phyloP scores from a whole-genome alignment of 1,140 invertebrate species.

The Scaptomyza montana region DNA sequence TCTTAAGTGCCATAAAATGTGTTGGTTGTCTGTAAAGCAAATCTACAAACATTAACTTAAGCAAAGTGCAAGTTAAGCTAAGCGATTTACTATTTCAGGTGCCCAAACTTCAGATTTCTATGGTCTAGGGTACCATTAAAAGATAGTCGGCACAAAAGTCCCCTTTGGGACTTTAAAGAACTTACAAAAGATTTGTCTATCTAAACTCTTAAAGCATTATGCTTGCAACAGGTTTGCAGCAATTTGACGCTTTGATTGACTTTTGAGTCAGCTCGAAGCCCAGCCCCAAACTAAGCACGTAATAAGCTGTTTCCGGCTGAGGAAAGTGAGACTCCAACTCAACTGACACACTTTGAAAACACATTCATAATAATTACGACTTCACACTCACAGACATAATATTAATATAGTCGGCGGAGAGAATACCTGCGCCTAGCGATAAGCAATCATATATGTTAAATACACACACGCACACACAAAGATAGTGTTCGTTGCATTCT shows the following conservation, averaged over 20 bases:
- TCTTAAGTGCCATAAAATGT: conserved; percentile 56
- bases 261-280: conserved; percentile 26
- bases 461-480: not conserved
- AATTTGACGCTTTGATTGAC: conserved; percentile 51
- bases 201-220: conserved; percentile 6
- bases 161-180: not conserved
- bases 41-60: conserved; percentile 34
- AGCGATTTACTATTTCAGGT: conserved; percentile 60
- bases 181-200: not conserved
- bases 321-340: conserved; percentile 23
- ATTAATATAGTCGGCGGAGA: conserved; percentile 47
- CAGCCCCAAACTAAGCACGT: conserved; percentile 32
- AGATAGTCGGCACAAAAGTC: not conserved
- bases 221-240: conserved; percentile 17
- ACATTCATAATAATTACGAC: conserved; percentile 59
- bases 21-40: conserved; percentile 53
- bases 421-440: conserved; percentile 35
- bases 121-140: conserved; percentile 6
- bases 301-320: conserved; percentile 64
- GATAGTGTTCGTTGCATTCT: conserved; percentile 49
- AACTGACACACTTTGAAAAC: conserved; percentile 49
- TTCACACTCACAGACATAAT: conserved; percentile 58
- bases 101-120: conserved; percentile 15
- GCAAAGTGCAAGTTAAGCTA: conserved; percentile 51
- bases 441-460: conserved; percentile 41